These are phyloP conservation scores for Drosophila subpulchrella DNA, from an alignment of 1,140 invertebrate species.

Conservation along the genomic window DNA sequence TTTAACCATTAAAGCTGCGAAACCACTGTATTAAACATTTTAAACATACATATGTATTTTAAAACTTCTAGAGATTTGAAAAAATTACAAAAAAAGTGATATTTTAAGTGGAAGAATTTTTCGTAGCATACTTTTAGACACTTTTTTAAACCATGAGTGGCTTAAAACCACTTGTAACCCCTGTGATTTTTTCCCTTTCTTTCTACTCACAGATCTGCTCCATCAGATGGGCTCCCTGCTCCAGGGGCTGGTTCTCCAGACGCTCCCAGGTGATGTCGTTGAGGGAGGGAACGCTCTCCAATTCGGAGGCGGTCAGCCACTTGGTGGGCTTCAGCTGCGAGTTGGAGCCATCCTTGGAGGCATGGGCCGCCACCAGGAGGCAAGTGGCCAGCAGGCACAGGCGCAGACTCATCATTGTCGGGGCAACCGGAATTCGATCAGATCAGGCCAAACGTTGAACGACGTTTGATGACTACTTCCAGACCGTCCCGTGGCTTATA, in stretches of 20 bases:
- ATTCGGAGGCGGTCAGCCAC: slow-evolving; percentile 61
- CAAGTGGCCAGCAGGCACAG: slow-evolving; percentile 70
- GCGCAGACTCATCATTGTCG: slow-evolving; percentile 62
- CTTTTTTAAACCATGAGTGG: too few species aligned
- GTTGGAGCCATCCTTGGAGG: slow-evolving; percentile 49
- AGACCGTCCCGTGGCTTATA: slow-evolving; percentile 47
- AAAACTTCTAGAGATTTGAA: too few species aligned
- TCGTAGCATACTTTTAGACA: too few species aligned
- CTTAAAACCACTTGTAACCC: too few species aligned
- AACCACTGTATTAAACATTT: too few species aligned
- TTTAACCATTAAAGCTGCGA: too few species aligned
- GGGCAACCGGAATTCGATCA: slow-evolving; percentile 12
- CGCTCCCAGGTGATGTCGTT: slow-evolving; percentile 69
- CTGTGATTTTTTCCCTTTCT: too few species aligned
- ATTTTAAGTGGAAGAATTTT: too few species aligned
- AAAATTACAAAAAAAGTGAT: too few species aligned
- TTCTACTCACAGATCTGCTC: slow-evolving; percentile 64
- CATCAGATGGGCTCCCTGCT: slow-evolving; percentile 65
- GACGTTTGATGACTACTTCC: slow-evolving; percentile 59
- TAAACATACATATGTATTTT: too few species aligned
- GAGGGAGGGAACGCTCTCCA: slow-evolving; percentile 69
- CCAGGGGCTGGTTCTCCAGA: slow-evolving; percentile 70
- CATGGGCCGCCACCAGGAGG: slow-evolving; percentile 55
- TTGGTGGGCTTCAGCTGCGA: slow-evolving; percentile 65
- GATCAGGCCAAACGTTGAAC: slow-evolving; percentile 65